phyloP scores from a whole-genome alignment of 2,113 vertebrate species.

The Lota lota region DNA sequence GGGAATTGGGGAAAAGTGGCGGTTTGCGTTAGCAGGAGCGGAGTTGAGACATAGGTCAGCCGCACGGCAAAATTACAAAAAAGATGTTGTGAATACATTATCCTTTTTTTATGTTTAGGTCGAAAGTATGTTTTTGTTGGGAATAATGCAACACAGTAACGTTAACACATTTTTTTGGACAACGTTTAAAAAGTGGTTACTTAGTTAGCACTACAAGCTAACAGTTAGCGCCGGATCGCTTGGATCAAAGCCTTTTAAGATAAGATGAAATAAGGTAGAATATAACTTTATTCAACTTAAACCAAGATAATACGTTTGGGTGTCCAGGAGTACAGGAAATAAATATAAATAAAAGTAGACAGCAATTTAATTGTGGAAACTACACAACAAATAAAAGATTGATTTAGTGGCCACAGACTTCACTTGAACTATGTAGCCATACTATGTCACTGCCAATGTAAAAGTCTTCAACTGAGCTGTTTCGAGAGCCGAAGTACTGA shows the following conservation, averaged over 20 bases:
- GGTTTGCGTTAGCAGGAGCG: not conserved
- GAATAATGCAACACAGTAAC: too few relatives aligned
- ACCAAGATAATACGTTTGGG: not conserved
- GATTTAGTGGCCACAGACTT: too few relatives aligned
- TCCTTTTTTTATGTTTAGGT: not conserved
- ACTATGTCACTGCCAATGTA: not conserved
- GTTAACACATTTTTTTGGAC: too few relatives aligned
- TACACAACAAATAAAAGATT: too few relatives aligned
- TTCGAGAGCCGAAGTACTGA: too few relatives aligned
- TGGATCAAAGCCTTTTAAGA: not conserved
- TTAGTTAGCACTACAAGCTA: too few relatives aligned
- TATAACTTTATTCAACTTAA: not conserved
- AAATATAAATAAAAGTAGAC: not conserved
- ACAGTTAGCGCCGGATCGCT: not conserved
- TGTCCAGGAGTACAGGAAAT: not conserved
- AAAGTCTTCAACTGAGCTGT: not conserved
- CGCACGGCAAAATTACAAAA: not conserved
- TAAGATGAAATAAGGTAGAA: not conserved
- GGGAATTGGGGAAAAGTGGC: not conserved
- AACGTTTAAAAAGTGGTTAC: too few relatives aligned
- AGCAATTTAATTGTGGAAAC: too few relatives aligned
- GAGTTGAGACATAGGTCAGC: not conserved
- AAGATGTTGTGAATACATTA: not conserved
- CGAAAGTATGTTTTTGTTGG: too few relatives aligned
- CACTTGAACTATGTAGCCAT: not conserved